Evolutionary conservation across 1,140 invertebrate genomes (phyloP), one percentile per base, ranked within the genome.

Genomic region (Ctenoplectra terminalis): DNA sequence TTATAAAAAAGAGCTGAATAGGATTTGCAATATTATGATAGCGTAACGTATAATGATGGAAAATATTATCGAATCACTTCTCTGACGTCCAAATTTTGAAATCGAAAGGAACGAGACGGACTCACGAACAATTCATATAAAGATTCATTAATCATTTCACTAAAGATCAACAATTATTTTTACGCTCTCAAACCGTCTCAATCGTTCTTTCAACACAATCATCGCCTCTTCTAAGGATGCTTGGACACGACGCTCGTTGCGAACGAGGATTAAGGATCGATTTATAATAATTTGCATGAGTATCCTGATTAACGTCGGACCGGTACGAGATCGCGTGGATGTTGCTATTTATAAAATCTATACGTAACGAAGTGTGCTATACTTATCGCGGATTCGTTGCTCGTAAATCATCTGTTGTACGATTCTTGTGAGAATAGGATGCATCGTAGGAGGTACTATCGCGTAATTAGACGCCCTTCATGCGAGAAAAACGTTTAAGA

Each of bases 361-460:
- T 50, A 52, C 46, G 37, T 82, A 74, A 73, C 81, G 76, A 54
- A 54, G 26, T 31, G 70, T 58, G 82, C 46, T 83, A 43, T 56
- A 71, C 66, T 48, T 50, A 40, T 26, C 23, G 17, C 17, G 26
- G 70, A 80, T 87, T 48, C 67, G 74, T 77, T 37, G 76, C 72
- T 81, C 89, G 69, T 90, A 89, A 90, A 90, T 90, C 87, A 90
- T 85, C 77, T 82, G 75, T 76, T 82, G 72, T 82, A 82, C 69
- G 76, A 88, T 61, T 34, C 52, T 54, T 50, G 69, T 5, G 76
- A 52, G 56, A 85, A 72, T 72, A 50, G 50, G 61, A 61, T 66
- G 60, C 56, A 83, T 81, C 81, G 31, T 58, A 15, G 31, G 40
- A 37, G 23, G 70, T 26, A 64, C 78, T 43, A 52, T 66, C n/a